Percentiles rank a stretch among this genome's conserved stretches.
Evolutionary conservation across 2,113 vertebrate genomes (phyloP).

Genomic region (Campylomormyrus numenius): DNA sequence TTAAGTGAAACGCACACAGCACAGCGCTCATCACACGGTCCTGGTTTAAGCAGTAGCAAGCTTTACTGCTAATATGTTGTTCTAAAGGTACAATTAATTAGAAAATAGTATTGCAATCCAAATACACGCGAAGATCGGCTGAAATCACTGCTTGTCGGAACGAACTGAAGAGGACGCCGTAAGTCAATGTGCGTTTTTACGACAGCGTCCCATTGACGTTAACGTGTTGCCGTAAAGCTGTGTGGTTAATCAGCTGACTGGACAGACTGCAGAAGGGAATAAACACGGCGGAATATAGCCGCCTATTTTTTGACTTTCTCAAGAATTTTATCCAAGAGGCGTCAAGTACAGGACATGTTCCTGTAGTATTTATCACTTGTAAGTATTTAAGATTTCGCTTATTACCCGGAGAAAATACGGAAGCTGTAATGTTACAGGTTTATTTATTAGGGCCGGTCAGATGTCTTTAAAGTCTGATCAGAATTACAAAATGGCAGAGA

Average conservation of each 20-base stretch:
- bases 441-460: constrained; percentile 8
- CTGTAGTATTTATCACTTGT: constrained; percentile 38
- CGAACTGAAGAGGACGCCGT: background rate
- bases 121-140: background rate
- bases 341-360: constrained; percentile 35
- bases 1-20: background rate
- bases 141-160: background rate
- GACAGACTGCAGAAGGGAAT: constrained; percentile 36
- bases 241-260: constrained; percentile 48
- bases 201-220: constrained; percentile 19
- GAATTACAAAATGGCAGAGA: background rate
- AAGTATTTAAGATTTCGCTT: background rate
- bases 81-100: background rate
- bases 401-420: constrained; percentile 25
- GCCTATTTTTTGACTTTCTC: constrained; percentile 33
- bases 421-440: constrained; percentile 35
- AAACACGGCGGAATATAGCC: constrained; percentile 28
- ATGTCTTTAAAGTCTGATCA: background rate
- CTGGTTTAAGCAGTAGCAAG: background rate
- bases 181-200: constrained; percentile 1
- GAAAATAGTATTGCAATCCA: background rate
- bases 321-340: constrained; percentile 21
- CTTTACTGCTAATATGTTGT: background rate
- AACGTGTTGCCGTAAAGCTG: background rate
- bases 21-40: background rate